These are phyloP conservation scores for Alviniconcha marisindica DNA, from an alignment of 1,140 invertebrate species.

Conservation along the genomic window DNA sequence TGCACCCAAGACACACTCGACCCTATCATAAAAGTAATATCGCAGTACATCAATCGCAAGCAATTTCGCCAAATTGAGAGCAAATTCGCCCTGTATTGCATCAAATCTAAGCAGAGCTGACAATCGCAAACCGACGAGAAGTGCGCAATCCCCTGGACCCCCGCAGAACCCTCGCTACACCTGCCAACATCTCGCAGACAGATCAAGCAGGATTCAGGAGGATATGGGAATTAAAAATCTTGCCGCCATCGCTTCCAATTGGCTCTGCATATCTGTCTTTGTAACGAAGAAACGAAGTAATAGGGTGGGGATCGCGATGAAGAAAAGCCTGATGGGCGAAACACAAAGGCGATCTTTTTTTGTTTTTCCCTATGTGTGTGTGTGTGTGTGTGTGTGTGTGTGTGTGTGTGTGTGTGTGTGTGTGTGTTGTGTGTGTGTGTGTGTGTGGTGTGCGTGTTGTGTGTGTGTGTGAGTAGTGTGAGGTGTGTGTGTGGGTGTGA, in stretches of 20 bases:
- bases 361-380: too few relatives aligned
- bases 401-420: too few relatives aligned
- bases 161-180: not conserved
- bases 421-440: too few relatives aligned
- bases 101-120: conserved; percentile 18
- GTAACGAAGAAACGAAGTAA: not conserved
- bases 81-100: not conserved
- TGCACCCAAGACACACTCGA: too few relatives aligned
- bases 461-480: too few relatives aligned
- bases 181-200: not conserved
- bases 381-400: too few relatives aligned
- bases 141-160: not conserved
- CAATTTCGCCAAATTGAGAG: not conserved
- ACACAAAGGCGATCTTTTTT: too few relatives aligned
- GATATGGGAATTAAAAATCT: conserved; percentile 4
- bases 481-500: too few relatives aligned
- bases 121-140: not conserved
- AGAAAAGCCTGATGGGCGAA: too few relatives aligned
- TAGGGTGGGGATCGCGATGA: not conserved
- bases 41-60: conserved; percentile 20
- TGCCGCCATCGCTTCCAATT: conserved; percentile 32
- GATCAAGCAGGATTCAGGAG: conserved; percentile 24
- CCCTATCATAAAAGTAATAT: not conserved
- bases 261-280: conserved; percentile 9
- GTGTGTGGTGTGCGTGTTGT: too few relatives aligned